Conservation (phyloP, 2,888 invertebrate species). For the Metacarcinus magister region DNA sequence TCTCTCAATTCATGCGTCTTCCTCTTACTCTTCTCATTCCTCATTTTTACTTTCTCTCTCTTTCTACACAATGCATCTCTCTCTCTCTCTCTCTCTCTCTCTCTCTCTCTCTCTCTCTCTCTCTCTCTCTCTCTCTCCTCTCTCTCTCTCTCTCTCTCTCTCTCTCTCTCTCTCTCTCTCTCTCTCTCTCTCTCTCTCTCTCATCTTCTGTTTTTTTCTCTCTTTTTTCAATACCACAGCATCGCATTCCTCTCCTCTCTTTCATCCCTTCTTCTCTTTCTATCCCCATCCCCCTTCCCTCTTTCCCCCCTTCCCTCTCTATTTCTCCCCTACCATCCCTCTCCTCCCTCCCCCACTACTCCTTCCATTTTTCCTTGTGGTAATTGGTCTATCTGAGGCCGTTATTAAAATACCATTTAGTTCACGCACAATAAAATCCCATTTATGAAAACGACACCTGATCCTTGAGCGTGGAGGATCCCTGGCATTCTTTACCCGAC, state of each 20-base stretch:
- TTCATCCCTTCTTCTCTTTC: neutral
- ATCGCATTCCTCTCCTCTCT: neutral
- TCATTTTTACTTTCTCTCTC: neutral
- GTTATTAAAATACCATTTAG: neutral
- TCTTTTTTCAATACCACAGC: too few relatives aligned
- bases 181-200: neutral
- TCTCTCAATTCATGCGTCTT: neutral
- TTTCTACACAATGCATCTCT: neutral
- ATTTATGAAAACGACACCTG: neutral
- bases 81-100: conserved; percentile 64
- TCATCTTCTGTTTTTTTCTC: neutral
- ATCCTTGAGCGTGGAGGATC: neutral
- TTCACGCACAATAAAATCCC: neutral
- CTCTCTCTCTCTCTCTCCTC: neutral
- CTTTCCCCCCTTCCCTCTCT: too few relatives aligned
- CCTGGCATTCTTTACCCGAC: neutral
- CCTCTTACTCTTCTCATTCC: neutral
- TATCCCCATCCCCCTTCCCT: neutral
- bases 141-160: neutral
- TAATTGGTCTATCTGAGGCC: neutral
- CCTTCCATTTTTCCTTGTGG: neutral
- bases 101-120: conserved; percentile 67
- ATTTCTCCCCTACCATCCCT: neutral
- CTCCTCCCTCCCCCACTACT: neutral
- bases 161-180: neutral